A percentile compares a stretch with the other conserved stretches of the same genome.
These are phyloP conservation scores for Sinocyclocheilus anshuiensis DNA, from an alignment of 2,113 vertebrate species.

Conservation along the genomic window DNA sequence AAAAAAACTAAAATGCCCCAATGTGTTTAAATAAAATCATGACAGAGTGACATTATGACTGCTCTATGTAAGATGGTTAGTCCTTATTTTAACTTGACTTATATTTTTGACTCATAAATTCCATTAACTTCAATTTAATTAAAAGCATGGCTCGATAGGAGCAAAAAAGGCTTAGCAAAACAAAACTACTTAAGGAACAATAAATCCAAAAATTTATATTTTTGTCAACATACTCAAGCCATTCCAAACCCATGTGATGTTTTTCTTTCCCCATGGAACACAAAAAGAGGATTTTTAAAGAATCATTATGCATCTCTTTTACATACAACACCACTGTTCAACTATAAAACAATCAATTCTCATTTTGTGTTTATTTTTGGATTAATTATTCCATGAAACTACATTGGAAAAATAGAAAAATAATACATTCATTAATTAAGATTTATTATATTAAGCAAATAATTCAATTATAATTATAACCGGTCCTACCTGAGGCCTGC, in stretches of 20 bases:
- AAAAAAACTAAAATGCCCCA: background rate
- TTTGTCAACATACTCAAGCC: too few relatives aligned
- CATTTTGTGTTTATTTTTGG: too few relatives aligned
- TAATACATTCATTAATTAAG: too few relatives aligned
- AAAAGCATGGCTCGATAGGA: background rate
- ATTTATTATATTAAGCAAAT: background rate
- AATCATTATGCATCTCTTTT: too few relatives aligned
- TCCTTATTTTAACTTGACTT: background rate
- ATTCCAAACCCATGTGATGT: too few relatives aligned
- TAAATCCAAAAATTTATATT: background rate
- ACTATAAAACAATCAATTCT: too few relatives aligned
- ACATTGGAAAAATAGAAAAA: background rate
- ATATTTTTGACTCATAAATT: background rate
- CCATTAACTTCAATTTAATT: background rate
- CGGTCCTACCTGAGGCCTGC: slow-evolving; percentile 72
- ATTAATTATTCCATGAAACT: background rate
- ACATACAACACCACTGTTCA: too few relatives aligned
- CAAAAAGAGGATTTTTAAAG: too few relatives aligned
- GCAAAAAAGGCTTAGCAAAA: background rate
- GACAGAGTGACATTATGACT: background rate
- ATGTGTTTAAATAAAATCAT: background rate
- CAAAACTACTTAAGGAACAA: background rate
- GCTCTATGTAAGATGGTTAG: background rate
- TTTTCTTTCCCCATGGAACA: too few relatives aligned
- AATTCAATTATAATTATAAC: background rate